Evolutionary conservation across 2,888 invertebrate genomes (phyloP).

Genomic region (Lithophane socia): DNA sequence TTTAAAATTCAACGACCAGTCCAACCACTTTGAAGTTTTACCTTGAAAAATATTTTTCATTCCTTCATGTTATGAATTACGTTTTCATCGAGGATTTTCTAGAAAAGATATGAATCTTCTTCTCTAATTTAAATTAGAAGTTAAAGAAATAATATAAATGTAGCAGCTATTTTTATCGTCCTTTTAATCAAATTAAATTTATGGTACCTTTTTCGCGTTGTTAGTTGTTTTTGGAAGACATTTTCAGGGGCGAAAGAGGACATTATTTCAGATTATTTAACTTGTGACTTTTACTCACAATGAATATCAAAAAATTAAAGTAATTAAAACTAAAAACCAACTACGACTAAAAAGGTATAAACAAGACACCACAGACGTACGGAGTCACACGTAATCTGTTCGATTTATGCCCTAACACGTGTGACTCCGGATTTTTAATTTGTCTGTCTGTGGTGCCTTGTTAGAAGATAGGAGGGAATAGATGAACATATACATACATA

Average conservation of each 20-base stretch:
- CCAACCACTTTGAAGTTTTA: slow-evolving; percentile 39
- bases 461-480: no score
- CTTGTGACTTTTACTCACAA: background rate
- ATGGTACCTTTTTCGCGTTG: slow-evolving; percentile 16
- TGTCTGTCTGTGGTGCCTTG: no score
- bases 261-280: slow-evolving; percentile 21
- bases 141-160: slow-evolving; percentile 21
- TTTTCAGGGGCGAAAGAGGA: background rate
- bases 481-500: no score
- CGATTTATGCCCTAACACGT: no score
- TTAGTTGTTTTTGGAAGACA: slow-evolving; percentile 7
- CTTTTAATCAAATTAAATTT: slow-evolving; percentile 42
- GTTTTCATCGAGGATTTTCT: slow-evolving; percentile 14
- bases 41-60: slow-evolving; percentile 39
- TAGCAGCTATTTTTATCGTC: slow-evolving; percentile 7
- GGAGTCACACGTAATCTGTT: no score
- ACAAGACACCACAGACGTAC: no score
- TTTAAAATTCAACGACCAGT: slow-evolving; percentile 52
- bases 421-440: no score
- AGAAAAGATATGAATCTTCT: slow-evolving; percentile 1
- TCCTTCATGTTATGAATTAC: slow-evolving; percentile 30
- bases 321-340: no score
- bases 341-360: no score
- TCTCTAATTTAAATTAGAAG: slow-evolving; percentile 38
- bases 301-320: background rate